These are phyloP conservation scores for Pollimyrus isidori DNA, from an alignment of 2,113 vertebrate species.

Conservation along the genomic window DNA sequence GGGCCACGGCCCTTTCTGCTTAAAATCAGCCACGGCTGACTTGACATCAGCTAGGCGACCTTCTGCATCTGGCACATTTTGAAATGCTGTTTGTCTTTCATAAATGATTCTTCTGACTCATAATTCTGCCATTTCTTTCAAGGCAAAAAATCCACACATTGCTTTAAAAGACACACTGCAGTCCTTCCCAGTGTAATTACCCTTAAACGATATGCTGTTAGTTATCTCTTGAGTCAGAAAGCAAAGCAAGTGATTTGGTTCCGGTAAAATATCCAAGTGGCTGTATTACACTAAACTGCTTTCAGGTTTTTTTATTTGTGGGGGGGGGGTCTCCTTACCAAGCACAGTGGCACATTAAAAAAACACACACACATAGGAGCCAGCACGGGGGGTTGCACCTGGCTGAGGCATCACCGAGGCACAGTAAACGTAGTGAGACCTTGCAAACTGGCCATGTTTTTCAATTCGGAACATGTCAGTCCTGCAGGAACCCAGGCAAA, in stretches of 20 bases:
- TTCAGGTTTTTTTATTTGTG: slow-evolving; percentile 47
- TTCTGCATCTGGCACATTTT: not conserved
- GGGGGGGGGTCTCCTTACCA: not conserved
- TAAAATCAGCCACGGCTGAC: not conserved
- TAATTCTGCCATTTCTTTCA: not conserved
- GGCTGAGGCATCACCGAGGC: not conserved
- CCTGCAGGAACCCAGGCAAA: not conserved
- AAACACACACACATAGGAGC: too few species aligned
- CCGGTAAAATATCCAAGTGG: slow-evolving; percentile 54
- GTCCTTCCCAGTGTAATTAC: slow-evolving; percentile 41
- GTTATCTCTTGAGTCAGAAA: slow-evolving; percentile 20
- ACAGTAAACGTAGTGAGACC: not conserved
- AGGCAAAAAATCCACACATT: not conserved
- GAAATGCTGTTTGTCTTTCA: not conserved
- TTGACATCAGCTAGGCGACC: not conserved
- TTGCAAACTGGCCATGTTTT: not conserved
- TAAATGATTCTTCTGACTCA: not conserved
- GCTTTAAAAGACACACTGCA: not conserved
- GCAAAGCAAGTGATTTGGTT: slow-evolving; percentile 51
- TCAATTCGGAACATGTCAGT: not conserved
- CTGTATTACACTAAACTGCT: slow-evolving; percentile 48
- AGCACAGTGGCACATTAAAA: not conserved
- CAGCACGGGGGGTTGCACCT: too few species aligned
- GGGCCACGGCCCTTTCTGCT: not conserved
- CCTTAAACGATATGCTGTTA: not conserved